Evolutionary conservation across 2,888 invertebrate genomes (phyloP), one percentile per base, ranked within the genome.

Genomic region (Nephrocerus scutellatus): DNA sequence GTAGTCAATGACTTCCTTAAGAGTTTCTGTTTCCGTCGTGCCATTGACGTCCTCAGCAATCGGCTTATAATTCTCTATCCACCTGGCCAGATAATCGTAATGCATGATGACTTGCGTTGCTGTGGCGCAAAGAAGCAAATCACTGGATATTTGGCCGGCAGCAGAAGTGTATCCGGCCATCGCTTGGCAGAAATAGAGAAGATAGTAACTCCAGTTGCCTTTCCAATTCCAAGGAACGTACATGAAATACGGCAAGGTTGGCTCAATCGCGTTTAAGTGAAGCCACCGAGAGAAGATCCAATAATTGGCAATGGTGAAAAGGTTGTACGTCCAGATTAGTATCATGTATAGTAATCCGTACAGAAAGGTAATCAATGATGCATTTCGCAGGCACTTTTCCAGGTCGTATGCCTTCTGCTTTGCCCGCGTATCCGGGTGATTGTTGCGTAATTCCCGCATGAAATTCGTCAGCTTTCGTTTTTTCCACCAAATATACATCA

Each of bases 41-140:
- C 12, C 33, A 10, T 31, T 43, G 0, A 36, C 20, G 2, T 50
- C 25, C 1, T 10, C 36, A 3, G 36, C 30, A 0, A 46, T 48
- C 0, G 60, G 53, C 2, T 43, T 33, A 34, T 52, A 53, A 0
- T 28, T 19, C 16, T 53, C 48, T 1, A 65, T 47, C 4, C 45
- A 37, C 3, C 34, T 34, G 5, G 45, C 44, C 25, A 64, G 44
- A 10, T 54, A 53, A 12, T 50, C 51, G 30, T 58, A 63, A 36
- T 66, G 66, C 66, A 66, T 66, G 8, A 60, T 51, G n/a, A 65
- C 40, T 24, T 65, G 59, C 4, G 52, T 56, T 12, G 56, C 58
- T 24, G 56, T 40, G 2, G 55, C 55, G 30, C 57, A 62, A 41
- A 66, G 48, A 4, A 63, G 40, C 51, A 65, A 47, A 43, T 66